Conservation (phyloP, 2,797 vertebrate species). For the Clarias fuscus region DNA sequence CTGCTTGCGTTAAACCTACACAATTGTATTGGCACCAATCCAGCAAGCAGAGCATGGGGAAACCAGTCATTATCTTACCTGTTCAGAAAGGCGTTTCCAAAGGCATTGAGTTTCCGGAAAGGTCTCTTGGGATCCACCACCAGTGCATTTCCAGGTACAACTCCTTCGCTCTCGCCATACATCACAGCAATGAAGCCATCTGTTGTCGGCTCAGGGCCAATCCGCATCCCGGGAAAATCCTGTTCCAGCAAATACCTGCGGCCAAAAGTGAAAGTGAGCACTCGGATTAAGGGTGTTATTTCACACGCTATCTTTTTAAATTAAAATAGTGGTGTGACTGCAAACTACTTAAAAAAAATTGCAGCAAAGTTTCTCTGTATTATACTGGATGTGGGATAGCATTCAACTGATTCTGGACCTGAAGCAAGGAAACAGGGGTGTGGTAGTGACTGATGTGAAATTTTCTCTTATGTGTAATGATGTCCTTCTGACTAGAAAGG, state of each 20-base stretch:
- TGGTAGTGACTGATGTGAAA: not conserved
- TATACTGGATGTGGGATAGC: too few relatives aligned
- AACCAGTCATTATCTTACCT: conserved; percentile 70
- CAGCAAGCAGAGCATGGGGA: not conserved
- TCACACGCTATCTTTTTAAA: not conserved
- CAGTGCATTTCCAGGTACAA: conserved; percentile 90
- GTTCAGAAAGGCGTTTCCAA: conserved; percentile 96
- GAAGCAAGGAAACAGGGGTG: not conserved
- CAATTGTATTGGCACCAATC: not conserved
- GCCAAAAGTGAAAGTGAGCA: conserved; percentile 6
- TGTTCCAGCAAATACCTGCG: conserved; percentile 91
- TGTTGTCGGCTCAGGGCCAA: conserved; percentile 94
- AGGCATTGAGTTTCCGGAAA: conserved; percentile 92
- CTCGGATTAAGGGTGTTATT: not conserved
- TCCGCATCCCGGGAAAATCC: conserved; percentile 96
- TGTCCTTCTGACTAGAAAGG: not conserved
- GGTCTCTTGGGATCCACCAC: conserved; percentile 97
- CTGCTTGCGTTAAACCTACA: not conserved
- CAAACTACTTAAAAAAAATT: not conserved
- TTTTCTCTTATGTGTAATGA: not conserved
- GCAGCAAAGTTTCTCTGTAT: not conserved
- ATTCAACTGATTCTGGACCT: not conserved
- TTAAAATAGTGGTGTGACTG: not conserved
- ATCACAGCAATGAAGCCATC: conserved; percentile 98
- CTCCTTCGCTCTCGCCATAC: conserved; percentile 90